phyloP scores from a whole-genome alignment of 92 coral and sea anemone species.

The Parazoanthus darwini region DNA sequence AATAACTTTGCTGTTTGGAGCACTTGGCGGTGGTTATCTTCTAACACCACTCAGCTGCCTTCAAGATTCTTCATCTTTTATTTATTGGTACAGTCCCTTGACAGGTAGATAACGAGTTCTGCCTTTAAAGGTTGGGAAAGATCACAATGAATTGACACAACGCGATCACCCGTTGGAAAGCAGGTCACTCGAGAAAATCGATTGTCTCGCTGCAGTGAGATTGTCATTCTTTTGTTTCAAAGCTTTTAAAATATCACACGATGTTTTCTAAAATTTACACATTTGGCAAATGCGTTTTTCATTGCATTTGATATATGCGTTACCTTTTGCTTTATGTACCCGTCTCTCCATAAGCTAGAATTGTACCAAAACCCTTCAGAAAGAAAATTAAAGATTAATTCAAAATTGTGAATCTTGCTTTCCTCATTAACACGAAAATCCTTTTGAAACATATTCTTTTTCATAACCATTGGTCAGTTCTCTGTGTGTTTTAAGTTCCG shows the following conservation, averaged over 20 bases:
- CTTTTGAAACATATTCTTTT: neutral
- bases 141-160: constrained; percentile 38
- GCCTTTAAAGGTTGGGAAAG: constrained; percentile 33
- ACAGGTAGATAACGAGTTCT: constrained; percentile 34
- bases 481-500: too few species aligned
- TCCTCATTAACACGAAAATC: neutral
- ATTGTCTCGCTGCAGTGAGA: neutral
- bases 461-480: neutral
- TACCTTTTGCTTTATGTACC: neutral
- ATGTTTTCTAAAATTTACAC: neutral
- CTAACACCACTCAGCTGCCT: constrained; percentile 33
- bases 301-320: neutral
- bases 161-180: constrained; percentile 40
- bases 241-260: neutral
- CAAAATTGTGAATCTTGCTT: neutral
- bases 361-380: neutral
- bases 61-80: constrained; percentile 23
- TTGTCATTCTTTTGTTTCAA: constrained; percentile 24
- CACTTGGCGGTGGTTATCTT: neutral
- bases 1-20: constrained; percentile 6
- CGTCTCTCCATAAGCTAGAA: neutral
- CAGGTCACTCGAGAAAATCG: constrained; percentile 25
- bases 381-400: neutral
- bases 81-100: constrained; percentile 1
- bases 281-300: neutral